These are phyloP conservation scores for Ophion ventricosus DNA, from an alignment of 2,888 invertebrate genomes.

Conservation along the genomic window DNA sequence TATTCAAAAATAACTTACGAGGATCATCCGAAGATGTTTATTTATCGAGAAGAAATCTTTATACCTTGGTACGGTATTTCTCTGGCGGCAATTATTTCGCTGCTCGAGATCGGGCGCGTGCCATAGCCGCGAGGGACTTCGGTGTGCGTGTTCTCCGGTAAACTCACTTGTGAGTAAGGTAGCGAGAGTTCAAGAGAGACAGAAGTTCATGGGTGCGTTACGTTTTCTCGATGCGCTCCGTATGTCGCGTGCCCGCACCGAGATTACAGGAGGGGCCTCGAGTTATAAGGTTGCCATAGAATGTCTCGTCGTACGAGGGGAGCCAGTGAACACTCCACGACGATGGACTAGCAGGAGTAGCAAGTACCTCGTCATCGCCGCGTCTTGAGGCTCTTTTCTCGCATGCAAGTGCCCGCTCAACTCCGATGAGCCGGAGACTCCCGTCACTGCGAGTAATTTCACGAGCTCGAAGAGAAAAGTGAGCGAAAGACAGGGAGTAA, in stretches of 20 bases:
- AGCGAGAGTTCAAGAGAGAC: slow-evolving; percentile 30
- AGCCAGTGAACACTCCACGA: neutral
- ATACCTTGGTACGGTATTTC: slow-evolving; percentile 19
- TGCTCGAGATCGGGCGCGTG: slow-evolving; percentile 57
- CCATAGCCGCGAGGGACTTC: slow-evolving; percentile 48
- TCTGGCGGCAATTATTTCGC: slow-evolving; percentile 26
- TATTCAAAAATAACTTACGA: slow-evolving; percentile 30
- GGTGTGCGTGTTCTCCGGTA: slow-evolving; percentile 52
- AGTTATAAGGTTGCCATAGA: slow-evolving; percentile 49
- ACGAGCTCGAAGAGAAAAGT: slow-evolving; percentile 8
- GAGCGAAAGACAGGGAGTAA: neutral
- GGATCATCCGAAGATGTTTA: slow-evolving; percentile 39
- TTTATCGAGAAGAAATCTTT: slow-evolving; percentile 38
- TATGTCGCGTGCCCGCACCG: slow-evolving; percentile 63
- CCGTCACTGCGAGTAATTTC: slow-evolving; percentile 34
- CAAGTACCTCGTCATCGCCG: slow-evolving; percentile 61
- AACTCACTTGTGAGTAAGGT: slow-evolving; percentile 34
- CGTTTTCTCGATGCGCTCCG: slow-evolving; percentile 61
- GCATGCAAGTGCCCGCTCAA: slow-evolving; percentile 40
- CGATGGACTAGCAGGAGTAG: slow-evolving; percentile 26
- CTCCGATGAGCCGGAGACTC: slow-evolving; percentile 30
- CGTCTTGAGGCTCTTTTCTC: slow-evolving; percentile 45
- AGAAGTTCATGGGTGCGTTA: slow-evolving; percentile 56
- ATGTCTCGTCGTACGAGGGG: slow-evolving; percentile 1
- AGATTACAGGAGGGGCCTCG: slow-evolving; percentile 41